Evolutionary conservation across 1,140 invertebrate genomes (phyloP), one percentile per base, ranked within the genome.

Genomic region (Eriosoma lanigerum): DNA sequence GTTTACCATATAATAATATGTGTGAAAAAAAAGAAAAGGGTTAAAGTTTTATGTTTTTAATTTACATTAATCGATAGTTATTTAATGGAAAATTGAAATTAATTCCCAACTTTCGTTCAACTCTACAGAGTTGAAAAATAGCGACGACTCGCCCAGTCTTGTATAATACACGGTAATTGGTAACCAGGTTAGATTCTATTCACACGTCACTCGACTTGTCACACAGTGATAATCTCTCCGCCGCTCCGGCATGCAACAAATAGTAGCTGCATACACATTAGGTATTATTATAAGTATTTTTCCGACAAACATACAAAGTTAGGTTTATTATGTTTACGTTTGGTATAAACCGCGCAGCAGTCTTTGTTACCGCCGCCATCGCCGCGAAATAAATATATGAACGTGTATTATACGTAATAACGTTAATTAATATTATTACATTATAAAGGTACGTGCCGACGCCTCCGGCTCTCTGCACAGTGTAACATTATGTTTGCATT

Each of bases 161-260:
- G 26, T 26, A 26, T 26, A 2, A 26, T 17, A 1, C 15, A 13
- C 56, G 24, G 19, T 38, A 62, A 62, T 62, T 62, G 60, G 60
- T 32, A n/a, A n/a, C n/a, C 8, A 38, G 60, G 60, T 32, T 24
- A 38, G 60, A 12, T 24, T 62, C 0, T 62, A 62, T 32, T 62
- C 58, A 62, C 60, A 62, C 60, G 60, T 62, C 60, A 62, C 29
- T 62, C 60, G 60, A n/a, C 60, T 32, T 62, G 60, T 62, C 58
- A 62, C 26, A 32, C 58, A 6, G 29, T 1, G 58, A 62, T 17
- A 62, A 19, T 3, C 26, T 15, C 60, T 62, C 10, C 19, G 19
- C 29, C 58, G 4, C 58, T 13, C 26, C 19, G 29, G 17, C 32
- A 8, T 32, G 8, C 21, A 24, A 62, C 0, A 29, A 32, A 48